Percentiles rank a stretch among this genome's conserved stretches.
Conservation (phyloP, 2,797 vertebrate species). For the Octomys mimax region DNA sequence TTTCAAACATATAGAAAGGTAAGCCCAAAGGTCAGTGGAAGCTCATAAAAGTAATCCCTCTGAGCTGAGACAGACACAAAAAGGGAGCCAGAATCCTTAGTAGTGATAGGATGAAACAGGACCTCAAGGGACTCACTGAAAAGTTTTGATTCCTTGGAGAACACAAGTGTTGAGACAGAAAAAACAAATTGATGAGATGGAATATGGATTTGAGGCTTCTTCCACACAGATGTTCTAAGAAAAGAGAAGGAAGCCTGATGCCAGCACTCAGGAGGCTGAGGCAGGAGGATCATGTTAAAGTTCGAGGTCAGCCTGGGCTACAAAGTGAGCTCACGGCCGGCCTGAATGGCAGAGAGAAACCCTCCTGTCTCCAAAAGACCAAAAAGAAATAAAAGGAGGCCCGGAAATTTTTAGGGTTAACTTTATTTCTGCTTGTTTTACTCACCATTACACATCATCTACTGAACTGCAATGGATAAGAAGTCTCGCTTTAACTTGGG, state of each 20-base stretch:
- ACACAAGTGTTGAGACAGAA: neutral
- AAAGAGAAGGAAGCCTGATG: neutral
- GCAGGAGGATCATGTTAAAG: no score
- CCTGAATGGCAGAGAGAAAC: no score
- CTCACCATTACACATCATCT: neutral
- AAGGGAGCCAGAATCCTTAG: neutral
- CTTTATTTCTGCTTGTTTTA: conserved; percentile 35
- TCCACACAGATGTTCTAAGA: neutral
- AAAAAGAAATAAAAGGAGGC: no score
- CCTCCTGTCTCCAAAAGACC: no score
- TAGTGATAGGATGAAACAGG: neutral
- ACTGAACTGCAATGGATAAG: neutral
- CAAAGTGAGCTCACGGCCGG: no score
- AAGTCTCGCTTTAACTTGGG: neutral
- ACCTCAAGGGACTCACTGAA: neutral
- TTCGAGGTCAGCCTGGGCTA: no score
- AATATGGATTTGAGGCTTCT: neutral
- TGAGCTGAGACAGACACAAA: neutral
- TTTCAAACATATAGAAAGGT: neutral
- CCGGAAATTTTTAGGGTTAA: neutral
- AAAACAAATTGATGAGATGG: neutral
- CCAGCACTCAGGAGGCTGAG: no score
- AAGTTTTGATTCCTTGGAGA: neutral
- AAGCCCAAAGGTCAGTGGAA: neutral
- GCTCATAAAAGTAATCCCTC: neutral